These are phyloP conservation scores for Carassius auratus DNA, from an alignment of 2,113 vertebrate species.

Conservation along the genomic window DNA sequence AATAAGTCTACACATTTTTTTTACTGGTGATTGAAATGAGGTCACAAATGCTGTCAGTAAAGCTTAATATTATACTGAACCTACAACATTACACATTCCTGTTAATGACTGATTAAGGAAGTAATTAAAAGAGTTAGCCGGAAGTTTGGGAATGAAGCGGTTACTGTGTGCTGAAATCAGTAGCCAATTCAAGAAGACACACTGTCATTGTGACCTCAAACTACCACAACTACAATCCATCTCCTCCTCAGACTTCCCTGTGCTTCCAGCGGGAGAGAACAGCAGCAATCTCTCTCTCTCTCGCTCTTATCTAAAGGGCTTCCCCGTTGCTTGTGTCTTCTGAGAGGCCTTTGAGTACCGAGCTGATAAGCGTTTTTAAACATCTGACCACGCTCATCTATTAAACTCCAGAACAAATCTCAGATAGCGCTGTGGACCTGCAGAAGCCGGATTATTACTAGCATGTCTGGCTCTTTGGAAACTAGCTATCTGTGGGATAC, in stretches of 20 bases:
- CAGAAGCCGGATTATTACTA: neutral
- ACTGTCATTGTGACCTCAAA: neutral
- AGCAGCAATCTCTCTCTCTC: slow-evolving; percentile 50
- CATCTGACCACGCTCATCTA: slow-evolving; percentile 52
- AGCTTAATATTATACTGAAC: neutral
- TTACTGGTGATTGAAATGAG: neutral
- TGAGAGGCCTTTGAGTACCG: slow-evolving; percentile 54
- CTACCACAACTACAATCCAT: neutral
- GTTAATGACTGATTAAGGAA: neutral
- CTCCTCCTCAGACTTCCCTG: neutral
- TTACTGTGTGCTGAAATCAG: neutral
- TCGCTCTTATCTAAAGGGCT: slow-evolving; percentile 54
- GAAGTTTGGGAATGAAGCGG: too few relatives aligned
- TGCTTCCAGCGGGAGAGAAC: neutral
- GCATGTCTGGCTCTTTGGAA: neutral
- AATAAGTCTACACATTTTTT: too few relatives aligned
- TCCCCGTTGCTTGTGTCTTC: slow-evolving; percentile 57
- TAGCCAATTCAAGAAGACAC: neutral
- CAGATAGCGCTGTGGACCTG: slow-evolving; percentile 6
- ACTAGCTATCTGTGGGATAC: neutral
- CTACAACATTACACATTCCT: neutral
- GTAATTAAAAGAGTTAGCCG: too few relatives aligned
- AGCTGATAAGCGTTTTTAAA: slow-evolving; percentile 56
- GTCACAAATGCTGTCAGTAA: neutral
- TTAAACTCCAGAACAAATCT: slow-evolving; percentile 46